These are phyloP conservation scores for Brachionichthys hirsutus DNA, from an alignment of 2,113 vertebrate species.

Conservation along the genomic window DNA sequence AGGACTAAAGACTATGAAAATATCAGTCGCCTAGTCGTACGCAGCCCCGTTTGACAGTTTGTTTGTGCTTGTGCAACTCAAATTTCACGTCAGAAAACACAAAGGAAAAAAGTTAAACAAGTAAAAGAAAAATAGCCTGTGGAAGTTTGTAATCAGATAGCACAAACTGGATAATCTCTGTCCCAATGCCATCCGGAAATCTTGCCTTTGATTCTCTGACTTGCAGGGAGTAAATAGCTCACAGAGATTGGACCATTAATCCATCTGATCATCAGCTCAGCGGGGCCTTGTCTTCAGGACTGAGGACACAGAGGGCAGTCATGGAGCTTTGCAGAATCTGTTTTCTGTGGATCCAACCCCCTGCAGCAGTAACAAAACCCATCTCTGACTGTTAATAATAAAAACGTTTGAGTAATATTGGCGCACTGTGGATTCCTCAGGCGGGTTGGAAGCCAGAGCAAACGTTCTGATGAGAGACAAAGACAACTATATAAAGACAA, in stretches of 20 bases:
- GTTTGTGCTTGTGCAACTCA: slow-evolving; percentile 22
- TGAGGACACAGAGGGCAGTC: slow-evolving; percentile 33
- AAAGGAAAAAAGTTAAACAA: slow-evolving; percentile 42
- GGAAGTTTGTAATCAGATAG: slow-evolving; percentile 76
- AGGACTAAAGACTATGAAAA: too few species aligned
- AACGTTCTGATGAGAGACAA: slow-evolving; percentile 37
- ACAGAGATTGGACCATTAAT: slow-evolving; percentile 70
- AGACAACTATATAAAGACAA: slow-evolving; percentile 16
- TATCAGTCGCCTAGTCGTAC: too few species aligned
- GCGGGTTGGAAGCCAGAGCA: slow-evolving; percentile 45
- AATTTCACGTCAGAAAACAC: slow-evolving; percentile 36
- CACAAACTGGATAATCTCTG: slow-evolving; percentile 75
- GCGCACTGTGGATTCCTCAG: slow-evolving; percentile 35
- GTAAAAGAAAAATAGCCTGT: slow-evolving; percentile 62
- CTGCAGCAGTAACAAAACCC: slow-evolving; percentile 41
- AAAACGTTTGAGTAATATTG: slow-evolving; percentile 49
- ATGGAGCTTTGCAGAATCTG: slow-evolving; percentile 38
- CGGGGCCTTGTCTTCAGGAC: slow-evolving; percentile 50
- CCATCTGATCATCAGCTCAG: slow-evolving; percentile 64
- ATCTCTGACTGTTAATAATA: slow-evolving; percentile 51
- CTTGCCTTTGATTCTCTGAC: slow-evolving; percentile 72
- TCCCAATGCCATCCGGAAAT: slow-evolving; percentile 73
- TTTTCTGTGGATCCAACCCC: slow-evolving; percentile 44
- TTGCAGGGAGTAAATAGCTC: slow-evolving; percentile 72
- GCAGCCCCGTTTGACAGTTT: background rate